Conservation (phyloP, 2,797 vertebrate genomes). For the Botia almorhae region DNA sequence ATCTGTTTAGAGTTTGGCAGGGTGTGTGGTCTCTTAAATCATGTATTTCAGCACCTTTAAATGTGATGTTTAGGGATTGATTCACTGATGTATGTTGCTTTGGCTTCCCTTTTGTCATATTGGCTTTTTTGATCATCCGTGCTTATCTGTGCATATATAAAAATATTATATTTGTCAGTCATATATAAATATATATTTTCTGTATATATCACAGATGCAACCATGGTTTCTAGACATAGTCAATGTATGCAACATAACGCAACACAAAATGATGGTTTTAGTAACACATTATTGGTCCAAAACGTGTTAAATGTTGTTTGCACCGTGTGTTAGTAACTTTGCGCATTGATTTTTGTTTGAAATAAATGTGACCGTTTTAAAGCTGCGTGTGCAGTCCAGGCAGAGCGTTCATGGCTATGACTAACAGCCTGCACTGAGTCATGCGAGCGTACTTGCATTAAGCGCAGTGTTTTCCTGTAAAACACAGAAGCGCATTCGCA, state of each 20-base stretch:
- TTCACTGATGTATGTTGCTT: neutral
- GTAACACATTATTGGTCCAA: neutral
- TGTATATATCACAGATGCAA: neutral
- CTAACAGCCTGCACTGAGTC: constrained; percentile 66
- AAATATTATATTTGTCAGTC: neutral
- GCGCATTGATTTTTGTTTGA: neutral
- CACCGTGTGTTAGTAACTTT: neutral
- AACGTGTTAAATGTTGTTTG: neutral
- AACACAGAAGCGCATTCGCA: constrained; percentile 1
- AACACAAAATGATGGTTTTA: neutral
- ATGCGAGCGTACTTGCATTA: constrained; percentile 51
- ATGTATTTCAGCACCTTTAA: neutral
- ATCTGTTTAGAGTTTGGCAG: neutral
- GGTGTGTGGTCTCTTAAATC: neutral
- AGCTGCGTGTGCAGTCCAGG: neutral
- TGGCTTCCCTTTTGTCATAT: neutral
- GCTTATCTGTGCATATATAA: neutral
- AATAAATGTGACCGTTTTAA: neutral
- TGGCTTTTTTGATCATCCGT: neutral
- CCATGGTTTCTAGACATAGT: neutral
- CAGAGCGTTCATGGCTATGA: constrained; percentile 63
- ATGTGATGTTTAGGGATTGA: neutral
- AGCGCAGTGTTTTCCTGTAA: constrained; percentile 31
- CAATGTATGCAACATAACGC: neutral
- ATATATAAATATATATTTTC: neutral